phyloP scores from a whole-genome alignment of 2,797 vertebrate genomes.

The Betta splendens region DNA sequence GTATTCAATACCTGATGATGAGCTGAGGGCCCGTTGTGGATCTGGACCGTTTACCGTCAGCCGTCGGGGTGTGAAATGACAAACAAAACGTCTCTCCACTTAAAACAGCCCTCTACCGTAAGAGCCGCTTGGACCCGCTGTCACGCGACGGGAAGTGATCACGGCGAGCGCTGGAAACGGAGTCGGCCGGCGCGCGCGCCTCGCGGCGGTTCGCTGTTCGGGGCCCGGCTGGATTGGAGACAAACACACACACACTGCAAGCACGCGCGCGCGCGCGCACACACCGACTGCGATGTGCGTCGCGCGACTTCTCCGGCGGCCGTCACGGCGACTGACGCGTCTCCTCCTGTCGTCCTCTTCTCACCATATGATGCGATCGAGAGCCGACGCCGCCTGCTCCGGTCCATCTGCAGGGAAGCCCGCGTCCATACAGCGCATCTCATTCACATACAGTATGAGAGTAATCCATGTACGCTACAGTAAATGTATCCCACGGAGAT shows the following conservation, averaged over 20 bases:
- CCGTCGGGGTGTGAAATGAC: constrained; percentile 8
- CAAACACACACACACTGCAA: constrained; percentile 3
- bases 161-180: constrained; percentile 27
- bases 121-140: constrained; percentile 45
- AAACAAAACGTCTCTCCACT: not conserved
- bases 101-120: not conserved
- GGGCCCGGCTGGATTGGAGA: constrained; percentile 35
- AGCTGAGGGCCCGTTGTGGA: too few species aligned
- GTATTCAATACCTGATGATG: too few species aligned
- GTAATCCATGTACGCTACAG: not conserved
- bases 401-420: constrained; percentile 45
- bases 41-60: too few species aligned
- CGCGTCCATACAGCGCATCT: constrained; percentile 20
- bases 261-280: constrained; percentile 9
- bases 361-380: constrained; percentile 34
- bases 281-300: constrained; percentile 10
- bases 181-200: constrained; percentile 26
- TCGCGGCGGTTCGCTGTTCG: constrained; percentile 20
- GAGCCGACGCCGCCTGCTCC: constrained; percentile 52
- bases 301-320: too few species aligned
- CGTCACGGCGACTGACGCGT: constrained; percentile 12
- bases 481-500: not conserved
- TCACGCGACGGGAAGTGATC: constrained; percentile 33
- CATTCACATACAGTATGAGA: constrained; percentile 27
- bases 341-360: constrained; percentile 27